Evolutionary conservation across 2,113 vertebrate species (phyloP).

Genomic region (Amphilophus citrinellus): DNA sequence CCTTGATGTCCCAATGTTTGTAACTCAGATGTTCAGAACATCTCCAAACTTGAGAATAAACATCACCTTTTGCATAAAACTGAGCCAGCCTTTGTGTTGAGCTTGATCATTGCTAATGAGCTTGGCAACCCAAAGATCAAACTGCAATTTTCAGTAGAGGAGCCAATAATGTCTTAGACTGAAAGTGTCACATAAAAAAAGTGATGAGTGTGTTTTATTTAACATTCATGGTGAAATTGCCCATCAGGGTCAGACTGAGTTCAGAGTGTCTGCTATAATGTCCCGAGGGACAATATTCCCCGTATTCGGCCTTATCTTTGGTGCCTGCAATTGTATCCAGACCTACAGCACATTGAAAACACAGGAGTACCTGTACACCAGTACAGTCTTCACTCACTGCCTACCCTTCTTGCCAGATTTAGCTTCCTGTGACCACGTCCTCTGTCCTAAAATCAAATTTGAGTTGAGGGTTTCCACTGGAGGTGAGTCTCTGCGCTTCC

Average conservation of each 20-base stretch:
- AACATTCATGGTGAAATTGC: not conserved
- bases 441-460: not conserved
- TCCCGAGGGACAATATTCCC: not conserved
- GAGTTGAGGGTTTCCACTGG: not conserved
- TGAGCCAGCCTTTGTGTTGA: not conserved
- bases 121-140: not conserved
- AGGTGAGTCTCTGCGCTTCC: not conserved
- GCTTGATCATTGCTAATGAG: not conserved
- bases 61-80: not conserved
- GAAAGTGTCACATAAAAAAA: not conserved
- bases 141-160: not conserved
- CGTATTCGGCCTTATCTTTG: not conserved
- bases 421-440: not conserved
- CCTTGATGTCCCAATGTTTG: not conserved
- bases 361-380: not conserved
- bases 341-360: not conserved
- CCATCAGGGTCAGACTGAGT: not conserved
- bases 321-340: not conserved
- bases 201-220: not conserved
- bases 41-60: constrained; percentile 1
- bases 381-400: not conserved
- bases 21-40: not conserved
- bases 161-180: no score
- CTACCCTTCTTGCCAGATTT: not conserved
- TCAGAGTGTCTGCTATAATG: not conserved